These are phyloP conservation scores for Aselliscus stoliczkanus DNA, from an alignment of 2,797 vertebrate species.

Conservation along the genomic window DNA sequence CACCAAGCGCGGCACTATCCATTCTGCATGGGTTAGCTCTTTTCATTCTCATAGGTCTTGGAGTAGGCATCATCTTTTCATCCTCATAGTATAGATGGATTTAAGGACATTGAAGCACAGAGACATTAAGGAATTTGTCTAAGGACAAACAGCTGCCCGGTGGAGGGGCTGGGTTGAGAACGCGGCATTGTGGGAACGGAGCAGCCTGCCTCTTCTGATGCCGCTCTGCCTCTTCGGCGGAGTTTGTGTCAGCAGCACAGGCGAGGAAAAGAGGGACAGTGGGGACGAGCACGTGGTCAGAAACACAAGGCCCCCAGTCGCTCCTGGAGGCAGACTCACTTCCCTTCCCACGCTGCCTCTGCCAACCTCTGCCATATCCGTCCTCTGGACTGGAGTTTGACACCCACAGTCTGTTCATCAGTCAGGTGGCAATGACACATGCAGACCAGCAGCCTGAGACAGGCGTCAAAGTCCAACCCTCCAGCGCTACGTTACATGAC, in stretches of 20 bases:
- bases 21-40: neutral
- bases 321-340: neutral
- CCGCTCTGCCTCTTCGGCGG: neutral
- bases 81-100: neutral
- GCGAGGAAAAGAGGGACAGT: neutral
- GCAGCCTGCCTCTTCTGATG: rapidly evolving
- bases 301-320: neutral
- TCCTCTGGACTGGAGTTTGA: conserved; percentile 37
- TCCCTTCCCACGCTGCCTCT: neutral
- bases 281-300: neutral
- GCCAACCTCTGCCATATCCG: neutral
- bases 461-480: conserved; percentile 41
- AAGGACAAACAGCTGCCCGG: neutral
- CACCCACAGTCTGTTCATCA: neutral
- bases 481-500: neutral
- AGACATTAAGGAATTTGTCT: neutral
- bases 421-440: conserved; percentile 14
- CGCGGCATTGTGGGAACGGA: neutral
- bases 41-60: neutral
- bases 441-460: neutral
- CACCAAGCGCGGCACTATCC: too few species aligned
- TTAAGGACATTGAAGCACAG: neutral
- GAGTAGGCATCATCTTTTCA: neutral
- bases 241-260: neutral
- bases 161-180: neutral